These are phyloP conservation scores for Tiliacea aurago DNA, from an alignment of 2,888 invertebrate genomes.

Conservation along the genomic window DNA sequence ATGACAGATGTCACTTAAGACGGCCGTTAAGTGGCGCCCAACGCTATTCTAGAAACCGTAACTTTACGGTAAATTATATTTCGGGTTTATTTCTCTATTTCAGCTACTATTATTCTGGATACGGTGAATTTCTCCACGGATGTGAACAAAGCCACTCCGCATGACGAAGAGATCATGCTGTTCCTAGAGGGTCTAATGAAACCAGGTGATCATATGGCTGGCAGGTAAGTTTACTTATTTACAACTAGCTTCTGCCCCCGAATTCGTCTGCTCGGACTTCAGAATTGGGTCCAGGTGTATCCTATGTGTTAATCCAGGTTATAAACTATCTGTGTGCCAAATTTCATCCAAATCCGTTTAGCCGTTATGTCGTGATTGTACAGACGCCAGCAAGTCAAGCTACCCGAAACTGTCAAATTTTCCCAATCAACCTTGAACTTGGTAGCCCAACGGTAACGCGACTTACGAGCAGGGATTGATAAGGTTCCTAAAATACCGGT, in stretches of 20 bases:
- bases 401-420: too few species aligned
- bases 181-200: slow-evolving; percentile 90
- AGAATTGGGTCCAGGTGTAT: not conserved
- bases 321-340: not conserved
- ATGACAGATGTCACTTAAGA: too few species aligned
- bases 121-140: slow-evolving; percentile 94
- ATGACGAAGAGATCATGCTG: slow-evolving; percentile 91
- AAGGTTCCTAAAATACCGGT: too few species aligned
- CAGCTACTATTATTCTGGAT: slow-evolving; percentile 95
- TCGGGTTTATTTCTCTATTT: slow-evolving; percentile 58
- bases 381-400: too few species aligned
- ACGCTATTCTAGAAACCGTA: too few species aligned
- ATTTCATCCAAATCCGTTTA: too few species aligned
- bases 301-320: not conserved
- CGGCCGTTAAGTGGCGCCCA: too few species aligned
- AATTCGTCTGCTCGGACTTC: not conserved
- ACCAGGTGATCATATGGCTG: slow-evolving; percentile 72
- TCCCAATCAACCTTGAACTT: too few species aligned
- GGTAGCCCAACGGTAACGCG: too few species aligned
- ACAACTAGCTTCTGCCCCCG: not conserved
- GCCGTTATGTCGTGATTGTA: too few species aligned
- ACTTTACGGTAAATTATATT: not conserved
- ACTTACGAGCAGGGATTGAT: too few species aligned
- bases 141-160: slow-evolving; percentile 92
- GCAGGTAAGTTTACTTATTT: slow-evolving; percentile 72